These are phyloP conservation scores for Acanthoscelides obtectus DNA, from an alignment of 2,888 invertebrate genomes.

Conservation along the genomic window DNA sequence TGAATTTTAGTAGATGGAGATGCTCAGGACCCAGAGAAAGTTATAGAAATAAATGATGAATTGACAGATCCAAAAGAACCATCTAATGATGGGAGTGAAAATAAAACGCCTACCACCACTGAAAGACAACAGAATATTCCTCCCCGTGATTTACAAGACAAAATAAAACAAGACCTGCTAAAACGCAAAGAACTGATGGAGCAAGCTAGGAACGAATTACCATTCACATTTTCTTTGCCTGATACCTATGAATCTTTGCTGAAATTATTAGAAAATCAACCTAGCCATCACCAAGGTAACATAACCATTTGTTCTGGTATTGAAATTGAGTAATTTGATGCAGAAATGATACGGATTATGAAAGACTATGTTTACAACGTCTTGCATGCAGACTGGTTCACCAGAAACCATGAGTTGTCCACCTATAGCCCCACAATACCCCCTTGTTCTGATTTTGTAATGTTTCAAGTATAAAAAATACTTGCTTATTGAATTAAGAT, in stretches of 20 bases:
- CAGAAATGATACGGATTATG: too few species aligned
- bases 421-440: too few species aligned
- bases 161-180: slow-evolving; percentile 31
- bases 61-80: slow-evolving; percentile 12
- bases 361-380: too few species aligned
- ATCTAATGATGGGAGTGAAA: not conserved
- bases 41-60: slow-evolving; percentile 22
- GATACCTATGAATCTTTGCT: slow-evolving; percentile 59
- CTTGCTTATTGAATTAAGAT: too few species aligned
- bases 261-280: slow-evolving; percentile 57
- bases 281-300: slow-evolving; percentile 59
- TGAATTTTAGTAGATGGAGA: not conserved
- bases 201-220: slow-evolving; percentile 55
- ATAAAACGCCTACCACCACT: not conserved
- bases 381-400: too few species aligned
- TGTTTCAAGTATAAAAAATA: too few species aligned
- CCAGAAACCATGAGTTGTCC: too few species aligned
- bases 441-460: too few species aligned
- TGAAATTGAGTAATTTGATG: too few species aligned
- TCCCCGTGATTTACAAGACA: slow-evolving; percentile 2
- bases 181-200: slow-evolving; percentile 50
- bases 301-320: too few species aligned
- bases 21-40: slow-evolving; percentile 41
- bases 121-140: not conserved
- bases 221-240: slow-evolving; percentile 58